These are phyloP conservation scores for Spisula solida DNA, from an alignment of 2,888 invertebrate genomes.

Conservation along the genomic window DNA sequence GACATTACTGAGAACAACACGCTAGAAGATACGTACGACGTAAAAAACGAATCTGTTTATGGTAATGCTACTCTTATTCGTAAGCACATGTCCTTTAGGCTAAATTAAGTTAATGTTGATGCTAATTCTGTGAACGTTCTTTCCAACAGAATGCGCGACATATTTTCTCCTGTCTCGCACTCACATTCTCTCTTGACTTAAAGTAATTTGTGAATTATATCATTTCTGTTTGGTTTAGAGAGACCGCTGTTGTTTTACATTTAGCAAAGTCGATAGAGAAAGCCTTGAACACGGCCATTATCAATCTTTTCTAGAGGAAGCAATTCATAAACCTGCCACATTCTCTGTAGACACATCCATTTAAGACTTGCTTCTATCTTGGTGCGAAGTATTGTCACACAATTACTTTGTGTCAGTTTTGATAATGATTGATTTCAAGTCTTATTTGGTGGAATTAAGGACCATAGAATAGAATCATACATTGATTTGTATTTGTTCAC, in stretches of 20 bases:
- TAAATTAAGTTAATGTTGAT: neutral
- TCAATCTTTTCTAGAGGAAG: slow-evolving; percentile 12
- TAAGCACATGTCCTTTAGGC: neutral
- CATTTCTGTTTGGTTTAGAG: neutral
- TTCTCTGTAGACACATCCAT: slow-evolving; percentile 6
- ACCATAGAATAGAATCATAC: neutral
- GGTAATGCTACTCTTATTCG: neutral
- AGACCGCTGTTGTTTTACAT: neutral
- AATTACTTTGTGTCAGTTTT: slow-evolving; percentile 1
- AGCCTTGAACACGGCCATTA: neutral
- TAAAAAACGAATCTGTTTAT: neutral
- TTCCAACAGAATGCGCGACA: neutral
- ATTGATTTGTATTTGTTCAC: neutral
- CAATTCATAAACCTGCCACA: neutral
- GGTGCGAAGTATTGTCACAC: neutral
- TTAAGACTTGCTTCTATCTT: slow-evolving; percentile 9
- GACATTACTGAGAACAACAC: neutral
- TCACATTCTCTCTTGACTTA: neutral
- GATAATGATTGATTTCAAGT: slow-evolving; percentile 17
- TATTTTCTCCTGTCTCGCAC: neutral
- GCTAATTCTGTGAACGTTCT: neutral
- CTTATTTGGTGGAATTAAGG: slow-evolving; percentile 11
- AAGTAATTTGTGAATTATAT: slow-evolving; percentile 10
- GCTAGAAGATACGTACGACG: neutral
- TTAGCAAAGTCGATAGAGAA: slow-evolving; percentile 7